Evolutionary conservation across 2,888 invertebrate species (phyloP).

Genomic region (Watsonalla cultraria): DNA sequence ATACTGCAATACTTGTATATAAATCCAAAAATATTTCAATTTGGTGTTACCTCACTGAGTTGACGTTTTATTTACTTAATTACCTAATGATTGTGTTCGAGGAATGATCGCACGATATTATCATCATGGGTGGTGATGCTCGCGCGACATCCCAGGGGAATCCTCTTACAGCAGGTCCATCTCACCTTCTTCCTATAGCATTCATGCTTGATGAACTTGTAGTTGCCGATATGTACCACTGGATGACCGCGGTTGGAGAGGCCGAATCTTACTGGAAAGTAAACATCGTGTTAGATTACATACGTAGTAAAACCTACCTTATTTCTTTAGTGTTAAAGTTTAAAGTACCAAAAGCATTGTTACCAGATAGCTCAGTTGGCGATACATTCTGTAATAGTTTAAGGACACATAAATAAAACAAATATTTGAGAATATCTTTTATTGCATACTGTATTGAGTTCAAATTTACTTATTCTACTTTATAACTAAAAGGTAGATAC

Average conservation of each 20-base stretch:
- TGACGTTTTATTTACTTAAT: neutral
- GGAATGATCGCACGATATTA: slow-evolving; percentile 48
- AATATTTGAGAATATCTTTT: too few species aligned
- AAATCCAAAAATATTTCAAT: too few species aligned
- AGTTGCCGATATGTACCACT: slow-evolving; percentile 50
- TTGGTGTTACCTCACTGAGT: too few species aligned
- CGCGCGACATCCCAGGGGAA: slow-evolving; percentile 55
- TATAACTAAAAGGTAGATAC: neutral
- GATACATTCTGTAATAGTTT: too few species aligned
- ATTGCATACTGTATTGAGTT: too few species aligned
- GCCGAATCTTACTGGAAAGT: slow-evolving; percentile 57
- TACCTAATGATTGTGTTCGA: slow-evolving; percentile 53
- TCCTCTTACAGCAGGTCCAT: slow-evolving; percentile 65
- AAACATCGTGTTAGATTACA: slow-evolving; percentile 11
- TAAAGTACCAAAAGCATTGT: neutral
- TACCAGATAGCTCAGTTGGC: too few species aligned
- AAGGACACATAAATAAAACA: too few species aligned
- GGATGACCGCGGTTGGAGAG: slow-evolving; percentile 57
- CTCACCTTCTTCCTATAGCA: slow-evolving; percentile 55
- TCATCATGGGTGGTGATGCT: slow-evolving; percentile 51
- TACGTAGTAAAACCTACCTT: neutral
- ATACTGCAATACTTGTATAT: too few species aligned
- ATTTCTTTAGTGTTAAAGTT: neutral
- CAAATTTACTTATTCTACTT: too few species aligned
- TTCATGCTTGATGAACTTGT: slow-evolving; percentile 69